Conservation (phyloP, 2,113 vertebrate species). For the Verasper variegatus region DNA sequence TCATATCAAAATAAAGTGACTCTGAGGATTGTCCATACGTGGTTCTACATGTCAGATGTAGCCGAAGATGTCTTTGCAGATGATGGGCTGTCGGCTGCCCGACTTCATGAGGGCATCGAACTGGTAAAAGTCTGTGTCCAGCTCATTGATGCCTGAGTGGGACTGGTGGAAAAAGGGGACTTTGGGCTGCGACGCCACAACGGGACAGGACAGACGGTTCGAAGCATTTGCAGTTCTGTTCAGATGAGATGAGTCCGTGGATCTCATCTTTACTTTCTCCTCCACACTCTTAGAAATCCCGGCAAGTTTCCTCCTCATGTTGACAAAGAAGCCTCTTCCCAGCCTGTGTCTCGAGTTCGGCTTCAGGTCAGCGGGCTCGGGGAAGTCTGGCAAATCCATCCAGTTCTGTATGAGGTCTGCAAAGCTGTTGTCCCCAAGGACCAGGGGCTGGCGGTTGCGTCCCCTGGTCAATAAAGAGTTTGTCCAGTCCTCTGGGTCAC, state of each 20-base stretch:
- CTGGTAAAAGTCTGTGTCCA: slow-evolving; percentile 87
- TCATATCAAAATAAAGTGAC: slow-evolving; percentile 71
- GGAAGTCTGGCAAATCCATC: slow-evolving; percentile 93
- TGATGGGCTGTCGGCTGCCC: slow-evolving; percentile 94
- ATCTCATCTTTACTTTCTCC: slow-evolving; percentile 75
- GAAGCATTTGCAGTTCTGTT: slow-evolving; percentile 74
- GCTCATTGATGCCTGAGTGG: slow-evolving; percentile 86
- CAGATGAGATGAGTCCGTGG: slow-evolving; percentile 55
- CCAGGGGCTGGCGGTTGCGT: slow-evolving; percentile 92
- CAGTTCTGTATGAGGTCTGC: slow-evolving; percentile 96
- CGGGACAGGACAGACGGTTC: slow-evolving; percentile 92
- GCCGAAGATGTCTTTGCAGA: slow-evolving; percentile 92
- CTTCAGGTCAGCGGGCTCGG: slow-evolving; percentile 78
- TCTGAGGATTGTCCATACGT: slow-evolving; percentile 47
- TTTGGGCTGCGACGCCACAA: slow-evolving; percentile 83
- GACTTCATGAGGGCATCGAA: slow-evolving; percentile 92
- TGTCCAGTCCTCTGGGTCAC: slow-evolving; percentile 90
- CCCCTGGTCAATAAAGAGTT: slow-evolving; percentile 90
- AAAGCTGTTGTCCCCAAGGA: slow-evolving; percentile 95
- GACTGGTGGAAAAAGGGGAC: slow-evolving; percentile 91
- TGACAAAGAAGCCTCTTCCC: slow-evolving; percentile 90
- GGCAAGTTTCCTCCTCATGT: slow-evolving; percentile 88
- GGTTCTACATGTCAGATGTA: slow-evolving; percentile 84
- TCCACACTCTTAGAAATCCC: slow-evolving; percentile 85
- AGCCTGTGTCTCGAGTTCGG: slow-evolving; percentile 73